A percentile compares a stretch with the other conserved stretches of the same genome.
Evolutionary conservation across 2,113 vertebrate genomes (phyloP).

Genomic region (Salvelinus sp.): DNA sequence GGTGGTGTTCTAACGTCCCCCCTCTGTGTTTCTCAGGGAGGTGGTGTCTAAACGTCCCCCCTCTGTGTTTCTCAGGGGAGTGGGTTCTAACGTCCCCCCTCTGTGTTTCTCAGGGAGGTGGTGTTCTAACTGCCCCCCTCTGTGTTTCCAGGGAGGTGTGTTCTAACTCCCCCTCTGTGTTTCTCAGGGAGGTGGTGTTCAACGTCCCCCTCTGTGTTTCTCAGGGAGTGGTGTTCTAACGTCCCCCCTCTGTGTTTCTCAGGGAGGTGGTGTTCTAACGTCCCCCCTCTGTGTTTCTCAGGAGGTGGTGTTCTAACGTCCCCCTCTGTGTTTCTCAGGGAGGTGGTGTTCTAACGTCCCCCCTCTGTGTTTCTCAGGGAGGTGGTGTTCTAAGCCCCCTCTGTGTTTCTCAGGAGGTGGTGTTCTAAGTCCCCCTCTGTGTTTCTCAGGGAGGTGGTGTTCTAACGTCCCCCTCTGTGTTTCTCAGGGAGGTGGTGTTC

Average conservation of each 20-base stretch:
- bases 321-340: too few species aligned
- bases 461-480: too few species aligned
- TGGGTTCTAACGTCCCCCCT: slow-evolving; percentile 25
- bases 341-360: background rate
- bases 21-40: slow-evolving; percentile 71
- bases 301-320: slow-evolving; percentile 65
- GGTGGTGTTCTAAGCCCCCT: slow-evolving; percentile 51
- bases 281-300: background rate
- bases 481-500: too few species aligned
- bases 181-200: too few species aligned
- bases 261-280: background rate
- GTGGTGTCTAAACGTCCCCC: slow-evolving; percentile 46
- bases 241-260: too few species aligned
- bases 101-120: too few species aligned
- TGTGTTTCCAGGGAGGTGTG: slow-evolving; percentile 70
- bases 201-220: slow-evolving; percentile 20
- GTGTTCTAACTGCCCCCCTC: background rate
- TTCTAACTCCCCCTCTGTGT: too few species aligned
- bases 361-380: slow-evolving; percentile 72
- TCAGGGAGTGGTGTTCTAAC: slow-evolving; percentile 75
- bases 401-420: too few species aligned
- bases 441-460: slow-evolving; percentile 76
- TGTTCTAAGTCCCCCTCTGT: slow-evolving; percentile 1
- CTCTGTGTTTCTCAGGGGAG: slow-evolving; percentile 75
- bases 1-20: background rate